Evolutionary conservation across 2,797 vertebrate genomes (phyloP).

Genomic region (Pseudochromis fuscus): DNA sequence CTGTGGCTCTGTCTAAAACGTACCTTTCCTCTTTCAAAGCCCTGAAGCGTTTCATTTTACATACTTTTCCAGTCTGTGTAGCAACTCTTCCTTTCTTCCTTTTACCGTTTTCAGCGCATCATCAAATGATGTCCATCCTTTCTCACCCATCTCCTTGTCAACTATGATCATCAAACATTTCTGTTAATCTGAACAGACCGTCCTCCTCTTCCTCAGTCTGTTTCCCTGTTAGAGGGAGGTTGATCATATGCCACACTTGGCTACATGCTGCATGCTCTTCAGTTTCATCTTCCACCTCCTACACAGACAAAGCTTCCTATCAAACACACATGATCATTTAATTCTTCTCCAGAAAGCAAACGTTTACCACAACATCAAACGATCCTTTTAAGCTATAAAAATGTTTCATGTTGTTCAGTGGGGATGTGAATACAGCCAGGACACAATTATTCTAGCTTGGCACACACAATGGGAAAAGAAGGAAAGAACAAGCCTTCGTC

Average conservation of each 20-base stretch:
- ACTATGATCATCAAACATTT: background rate
- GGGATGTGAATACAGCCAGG: no score
- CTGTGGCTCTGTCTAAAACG: constrained; percentile 1
- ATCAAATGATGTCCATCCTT: no score
- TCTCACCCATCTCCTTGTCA: background rate
- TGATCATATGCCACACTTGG: background rate
- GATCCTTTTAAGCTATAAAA: no score
- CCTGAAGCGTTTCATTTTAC: constrained; percentile 12
- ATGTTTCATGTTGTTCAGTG: no score
- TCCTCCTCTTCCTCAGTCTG: background rate
- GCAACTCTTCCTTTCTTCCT: background rate
- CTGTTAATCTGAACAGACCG: background rate
- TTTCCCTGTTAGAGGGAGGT: background rate
- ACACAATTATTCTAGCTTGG: no score
- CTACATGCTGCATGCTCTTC: constrained; percentile 1
- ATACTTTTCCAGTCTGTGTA: constrained; percentile 8
- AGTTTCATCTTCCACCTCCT: constrained; percentile 2
- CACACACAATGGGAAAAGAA: no score
- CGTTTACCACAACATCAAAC: no score
- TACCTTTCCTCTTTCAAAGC: background rate
- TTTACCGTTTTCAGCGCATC: constrained; percentile 7
- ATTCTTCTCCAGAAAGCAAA: no score
- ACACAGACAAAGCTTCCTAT: background rate
- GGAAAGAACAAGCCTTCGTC: no score
- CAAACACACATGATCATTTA: no score